These are phyloP conservation scores for Sebastolobus altivelis DNA, from an alignment of 2,797 vertebrate genomes.

Conservation along the genomic window DNA sequence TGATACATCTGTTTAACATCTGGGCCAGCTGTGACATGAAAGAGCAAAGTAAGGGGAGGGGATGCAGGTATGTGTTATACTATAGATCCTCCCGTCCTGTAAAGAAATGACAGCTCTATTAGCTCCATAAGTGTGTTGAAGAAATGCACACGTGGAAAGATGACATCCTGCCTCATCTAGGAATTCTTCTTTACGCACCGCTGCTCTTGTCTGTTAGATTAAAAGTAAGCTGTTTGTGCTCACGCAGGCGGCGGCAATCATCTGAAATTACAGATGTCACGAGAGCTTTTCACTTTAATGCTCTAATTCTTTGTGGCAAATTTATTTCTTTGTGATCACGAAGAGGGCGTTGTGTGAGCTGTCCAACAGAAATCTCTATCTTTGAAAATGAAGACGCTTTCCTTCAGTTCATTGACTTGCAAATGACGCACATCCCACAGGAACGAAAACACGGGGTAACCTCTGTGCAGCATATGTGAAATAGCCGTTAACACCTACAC, in stretches of 20 bases:
- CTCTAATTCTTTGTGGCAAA: slow-evolving; percentile 46
- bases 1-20: slow-evolving; percentile 84
- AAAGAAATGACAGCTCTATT: slow-evolving; percentile 53
- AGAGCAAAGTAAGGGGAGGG: slow-evolving; percentile 49
- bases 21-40: slow-evolving; percentile 80
- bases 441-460: slow-evolving; percentile 3
- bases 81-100: slow-evolving; percentile 56
- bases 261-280: slow-evolving; percentile 38
- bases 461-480: slow-evolving; percentile 50
- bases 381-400: slow-evolving; percentile 56
- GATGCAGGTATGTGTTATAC: slow-evolving; percentile 61
- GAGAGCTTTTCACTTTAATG: slow-evolving; percentile 18
- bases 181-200: neutral
- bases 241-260: slow-evolving; percentile 26
- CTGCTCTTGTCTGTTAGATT: slow-evolving; percentile 32
- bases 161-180: slow-evolving; percentile 29
- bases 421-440: slow-evolving; percentile 57
- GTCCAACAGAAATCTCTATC: slow-evolving; percentile 39
- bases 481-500: slow-evolving; percentile 40
- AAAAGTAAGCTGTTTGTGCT: slow-evolving; percentile 23
- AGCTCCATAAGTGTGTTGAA: slow-evolving; percentile 24
- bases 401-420: slow-evolving; percentile 65
- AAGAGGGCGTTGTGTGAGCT: slow-evolving; percentile 34
- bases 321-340: slow-evolving; percentile 5
- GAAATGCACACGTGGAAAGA: slow-evolving; percentile 43